Evolutionary conservation across 2,113 vertebrate genomes (phyloP).

Genomic region (Miniopterus natalensis): DNA sequence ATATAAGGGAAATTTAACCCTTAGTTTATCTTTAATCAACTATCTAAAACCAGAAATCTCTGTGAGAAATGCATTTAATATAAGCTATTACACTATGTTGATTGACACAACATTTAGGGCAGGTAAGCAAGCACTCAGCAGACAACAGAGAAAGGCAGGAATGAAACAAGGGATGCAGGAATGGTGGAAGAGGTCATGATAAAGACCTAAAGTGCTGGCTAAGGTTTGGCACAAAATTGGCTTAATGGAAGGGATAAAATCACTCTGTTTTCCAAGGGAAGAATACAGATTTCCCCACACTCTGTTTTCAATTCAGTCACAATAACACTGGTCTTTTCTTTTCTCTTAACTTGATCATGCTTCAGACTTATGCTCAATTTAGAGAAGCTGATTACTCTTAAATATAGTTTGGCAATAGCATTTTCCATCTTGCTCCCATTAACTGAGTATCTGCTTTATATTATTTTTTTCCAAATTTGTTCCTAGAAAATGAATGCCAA

Average conservation of each 20-base stretch:
- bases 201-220: conserved; percentile 28
- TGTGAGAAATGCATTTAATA: neutral
- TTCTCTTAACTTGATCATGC: conserved; percentile 75
- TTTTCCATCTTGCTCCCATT: conserved; percentile 79
- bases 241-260: conserved; percentile 65
- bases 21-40: neutral
- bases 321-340: conserved; percentile 77
- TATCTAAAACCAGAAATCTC: neutral
- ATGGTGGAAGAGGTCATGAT: neutral
- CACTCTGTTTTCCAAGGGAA: conserved; percentile 22
- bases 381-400: conserved; percentile 80
- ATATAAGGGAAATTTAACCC: neutral
- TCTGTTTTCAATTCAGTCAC: conserved; percentile 82
- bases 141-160: neutral
- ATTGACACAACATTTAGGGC: neutral
- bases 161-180: neutral
- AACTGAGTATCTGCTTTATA: conserved; percentile 78
- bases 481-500: conserved; percentile 77
- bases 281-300: conserved; percentile 60
- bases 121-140: neutral
- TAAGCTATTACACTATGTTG: neutral
- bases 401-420: conserved; percentile 76
- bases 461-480: conserved; percentile 77
- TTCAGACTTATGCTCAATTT: conserved; percentile 78
- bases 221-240: conserved; percentile 10